Conservation (phyloP, 2,888 invertebrate species). For the Pseudococcus viburni region DNA sequence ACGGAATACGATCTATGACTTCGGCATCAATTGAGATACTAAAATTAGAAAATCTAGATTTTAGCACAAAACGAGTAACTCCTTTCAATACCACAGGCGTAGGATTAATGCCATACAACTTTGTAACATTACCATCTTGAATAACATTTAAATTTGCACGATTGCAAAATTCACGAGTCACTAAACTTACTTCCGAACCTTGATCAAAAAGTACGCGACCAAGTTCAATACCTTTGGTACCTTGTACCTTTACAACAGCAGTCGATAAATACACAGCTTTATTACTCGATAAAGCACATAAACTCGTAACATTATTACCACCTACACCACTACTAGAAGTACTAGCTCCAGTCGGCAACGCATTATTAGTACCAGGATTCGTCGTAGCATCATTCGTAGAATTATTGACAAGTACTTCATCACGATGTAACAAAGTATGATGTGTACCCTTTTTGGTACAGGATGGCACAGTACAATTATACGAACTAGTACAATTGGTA, state of each 20-base stretch:
- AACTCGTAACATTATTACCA: too few relatives aligned
- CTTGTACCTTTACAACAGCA: background rate
- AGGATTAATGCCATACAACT: background rate
- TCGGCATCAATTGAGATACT: background rate
- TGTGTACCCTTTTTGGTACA: background rate
- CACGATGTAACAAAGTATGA: background rate
- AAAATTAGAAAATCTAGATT: background rate
- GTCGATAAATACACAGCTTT: background rate
- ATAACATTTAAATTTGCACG: too few relatives aligned
- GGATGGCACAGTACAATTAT: background rate
- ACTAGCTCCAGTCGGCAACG: too few relatives aligned
- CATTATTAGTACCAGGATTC: too few relatives aligned
- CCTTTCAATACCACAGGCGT: background rate
- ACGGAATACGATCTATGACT: background rate
- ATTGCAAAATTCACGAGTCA: background rate
- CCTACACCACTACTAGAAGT: too few relatives aligned
- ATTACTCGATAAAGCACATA: background rate
- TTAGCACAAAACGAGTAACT: background rate
- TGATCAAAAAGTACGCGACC: background rate
- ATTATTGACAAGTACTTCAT: too few relatives aligned
- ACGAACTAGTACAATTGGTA: background rate
- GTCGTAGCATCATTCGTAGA: too few relatives aligned
- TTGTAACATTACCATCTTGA: background rate
- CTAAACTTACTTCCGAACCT: background rate
- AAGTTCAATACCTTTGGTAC: background rate